Evolutionary conservation across 2,888 invertebrate genomes (phyloP), one percentile per base, ranked within the genome.

Genomic region (Perithous albicinctus): DNA sequence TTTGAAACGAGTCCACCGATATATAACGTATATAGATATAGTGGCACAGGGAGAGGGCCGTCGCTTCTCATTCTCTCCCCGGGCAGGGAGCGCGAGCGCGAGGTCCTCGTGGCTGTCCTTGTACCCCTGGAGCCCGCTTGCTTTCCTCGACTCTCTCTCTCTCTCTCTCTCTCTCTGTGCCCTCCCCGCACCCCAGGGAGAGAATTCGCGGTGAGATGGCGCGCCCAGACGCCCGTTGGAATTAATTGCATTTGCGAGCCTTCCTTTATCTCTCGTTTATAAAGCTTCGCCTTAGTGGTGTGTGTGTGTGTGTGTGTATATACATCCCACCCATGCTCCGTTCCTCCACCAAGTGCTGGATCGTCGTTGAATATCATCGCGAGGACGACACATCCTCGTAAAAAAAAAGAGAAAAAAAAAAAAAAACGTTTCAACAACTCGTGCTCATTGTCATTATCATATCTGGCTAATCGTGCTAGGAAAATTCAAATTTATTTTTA

Each of bases 191-290:
- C 64, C 69, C 69, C 61, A 12, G 79, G 54, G 63, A 63, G 54
- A 67, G 51, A 73, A 61, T 72, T 64, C 70, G 59, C 46, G 66
- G 66, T 63, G 54, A 67, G 74, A 54, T 51, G 43, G 54, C 43
- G 43, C 48, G 59, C 32, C 79, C 76, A 64, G 78, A 81, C 76
- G 72, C 79, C 67, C 73, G 56, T 83, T 83, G 74, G 86, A 88
- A 90, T 89, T 90, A 90, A 90, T 89, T 85, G 88, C 87, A 89
- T 86, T 88, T 85, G 82, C 84, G 85, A 86, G 87, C 84, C 85
- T 87, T 87, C 85, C 85, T 87, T 87, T 87, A 86, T 88, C 86
- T 86, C 84, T 41, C 78, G 76, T 87, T 89, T 86, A 82, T 85
- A 86, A 87, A 89, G 89, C 88, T 87, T 87, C 87, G 85, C 64